phyloP scores from a whole-genome alignment of 2,113 vertebrate species.

The Abramis brama region DNA sequence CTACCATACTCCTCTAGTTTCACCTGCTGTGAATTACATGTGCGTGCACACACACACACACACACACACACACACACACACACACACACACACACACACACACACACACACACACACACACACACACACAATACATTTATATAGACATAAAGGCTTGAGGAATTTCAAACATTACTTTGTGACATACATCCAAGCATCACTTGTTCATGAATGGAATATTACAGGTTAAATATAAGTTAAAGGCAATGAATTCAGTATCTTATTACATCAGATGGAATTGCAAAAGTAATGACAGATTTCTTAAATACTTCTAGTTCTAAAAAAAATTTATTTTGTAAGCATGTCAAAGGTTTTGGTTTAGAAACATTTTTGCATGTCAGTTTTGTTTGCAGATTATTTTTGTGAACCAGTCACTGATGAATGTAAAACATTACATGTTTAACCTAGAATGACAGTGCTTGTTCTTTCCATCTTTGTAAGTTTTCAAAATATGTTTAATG shows the following conservation, averaged over 20 bases:
- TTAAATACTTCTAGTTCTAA: neutral
- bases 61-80: neutral
- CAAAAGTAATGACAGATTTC: neutral
- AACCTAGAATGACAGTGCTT: too few species aligned
- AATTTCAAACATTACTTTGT: neutral
- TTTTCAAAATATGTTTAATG: too few species aligned
- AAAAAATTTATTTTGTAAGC: neutral
- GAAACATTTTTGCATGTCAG: neutral
- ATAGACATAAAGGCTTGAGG: neutral
- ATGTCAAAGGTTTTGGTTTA: neutral
- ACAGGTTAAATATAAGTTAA: neutral
- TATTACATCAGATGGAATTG: neutral
- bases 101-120: neutral
- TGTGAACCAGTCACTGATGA: neutral
- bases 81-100: neutral
- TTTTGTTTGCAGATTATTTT: neutral
- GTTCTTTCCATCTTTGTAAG: too few species aligned
- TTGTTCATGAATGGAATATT: neutral
- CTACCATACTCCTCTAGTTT: conserved; percentile 93
- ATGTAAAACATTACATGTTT: too few species aligned
- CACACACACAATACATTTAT: neutral
- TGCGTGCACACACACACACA: neutral
- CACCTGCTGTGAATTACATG: conserved; percentile 81
- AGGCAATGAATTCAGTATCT: neutral
- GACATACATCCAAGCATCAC: neutral